A percentile compares a stretch with the other conserved stretches of the same genome.
Evolutionary conservation across 1,140 invertebrate species (phyloP).

Genomic region (Drosophila melanica): DNA sequence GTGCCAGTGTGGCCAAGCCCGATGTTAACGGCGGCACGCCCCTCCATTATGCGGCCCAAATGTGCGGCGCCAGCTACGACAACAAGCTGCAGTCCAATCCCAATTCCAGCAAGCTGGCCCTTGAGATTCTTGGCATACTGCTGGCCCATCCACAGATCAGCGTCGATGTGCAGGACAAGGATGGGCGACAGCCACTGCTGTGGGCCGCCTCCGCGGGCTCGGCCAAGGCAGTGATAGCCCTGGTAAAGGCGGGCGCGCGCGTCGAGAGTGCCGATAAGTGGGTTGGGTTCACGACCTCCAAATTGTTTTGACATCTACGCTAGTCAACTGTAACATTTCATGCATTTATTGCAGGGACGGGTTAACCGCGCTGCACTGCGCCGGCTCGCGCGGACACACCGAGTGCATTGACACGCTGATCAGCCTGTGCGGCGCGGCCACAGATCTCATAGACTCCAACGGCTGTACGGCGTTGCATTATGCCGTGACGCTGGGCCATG

Average conservation of each 20-base stretch:
- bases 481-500: slow-evolving; percentile 97
- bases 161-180: slow-evolving; percentile 94
- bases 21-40: slow-evolving; percentile 98
- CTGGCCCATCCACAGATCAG: slow-evolving; percentile 90
- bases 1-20: slow-evolving; percentile 92
- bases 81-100: slow-evolving; percentile 85
- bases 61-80: slow-evolving; percentile 92
- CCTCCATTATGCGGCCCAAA: slow-evolving; percentile 98
- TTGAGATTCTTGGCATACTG: slow-evolving; percentile 93
- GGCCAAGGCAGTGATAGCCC: slow-evolving; percentile 92
- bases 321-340: neutral
- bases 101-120: slow-evolving; percentile 85
- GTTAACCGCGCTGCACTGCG: slow-evolving; percentile 96
- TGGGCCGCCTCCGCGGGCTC: slow-evolving; percentile 99
- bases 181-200: slow-evolving; percentile 95
- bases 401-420: slow-evolving; percentile 96
- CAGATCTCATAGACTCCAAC: slow-evolving; percentile 94
- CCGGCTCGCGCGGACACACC: slow-evolving; percentile 96
- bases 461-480: slow-evolving; percentile 98
- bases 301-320: neutral
- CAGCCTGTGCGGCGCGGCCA: slow-evolving; percentile 93
- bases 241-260: slow-evolving; percentile 93
- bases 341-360: slow-evolving; percentile 87
- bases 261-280: slow-evolving; percentile 91
- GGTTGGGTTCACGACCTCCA: slow-evolving; percentile 13